Evolutionary conservation across 1,140 invertebrate genomes (phyloP), one percentile per base, ranked within the genome.

Genomic region (Scylla paramamosain): DNA sequence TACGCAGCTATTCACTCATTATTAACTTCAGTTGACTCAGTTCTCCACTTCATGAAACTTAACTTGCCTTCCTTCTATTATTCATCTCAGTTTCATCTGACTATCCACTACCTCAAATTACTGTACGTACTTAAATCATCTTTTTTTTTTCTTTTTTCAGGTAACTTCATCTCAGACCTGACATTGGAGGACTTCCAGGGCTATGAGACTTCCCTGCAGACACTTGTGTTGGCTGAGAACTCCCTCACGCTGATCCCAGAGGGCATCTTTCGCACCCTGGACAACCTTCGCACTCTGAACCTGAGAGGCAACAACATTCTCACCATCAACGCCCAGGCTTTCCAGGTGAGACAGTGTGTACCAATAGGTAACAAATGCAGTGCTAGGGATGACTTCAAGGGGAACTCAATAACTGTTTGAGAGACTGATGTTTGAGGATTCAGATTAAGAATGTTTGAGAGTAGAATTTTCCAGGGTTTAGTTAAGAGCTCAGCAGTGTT

Each of bases 261-360:
- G 89, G 87, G 96, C 95, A 94, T 96, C 83, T 95, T 96, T 83
- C 52, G 84, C 31, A 98, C 98, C 39, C 98, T 99, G 97, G 99
- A 99, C 97, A 98, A 98, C 77, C 99, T 99, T 98, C 99, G 99
- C 97, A 99, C 98, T 29, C 98, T 99, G 1, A 99, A 99, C 97
- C 97, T 99, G 20, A 99, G 99, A 98, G 99, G 99, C 97, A 97
- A 96, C 95, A 95, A 98, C 96, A 97, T 99, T 95, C 98, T 98
- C 96, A 97, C 97, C 91, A 97, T 99, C 25, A 98, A 98, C 96
- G 98, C 99, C 97, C 98, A 98, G 97, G 98, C 98, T 0, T 99
- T 99, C 97, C 98, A 98, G 96, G 94, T 96, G 83, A 95, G 94
- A 0, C 48, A 39, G 31, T 77, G 28, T 39, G 39, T 39, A 6